phyloP scores from a whole-genome alignment of 2,113 vertebrate species.

The Sisor rabdophorus region DNA sequence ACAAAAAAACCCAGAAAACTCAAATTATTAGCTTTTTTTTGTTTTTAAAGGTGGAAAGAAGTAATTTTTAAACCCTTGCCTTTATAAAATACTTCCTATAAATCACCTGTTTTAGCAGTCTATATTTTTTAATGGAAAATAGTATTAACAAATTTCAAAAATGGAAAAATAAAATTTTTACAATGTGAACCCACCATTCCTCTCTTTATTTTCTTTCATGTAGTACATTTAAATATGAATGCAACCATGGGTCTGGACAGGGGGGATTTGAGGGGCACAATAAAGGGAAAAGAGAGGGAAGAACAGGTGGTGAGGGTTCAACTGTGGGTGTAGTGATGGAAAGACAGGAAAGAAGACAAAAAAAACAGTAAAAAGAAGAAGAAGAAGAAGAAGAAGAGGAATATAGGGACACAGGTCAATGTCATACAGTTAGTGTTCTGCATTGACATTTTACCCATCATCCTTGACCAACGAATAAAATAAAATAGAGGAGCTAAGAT shows the following conservation, averaged over 20 bases:
- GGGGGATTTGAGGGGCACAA: conserved; percentile 46
- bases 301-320: background rate
- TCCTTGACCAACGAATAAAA: background rate
- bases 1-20: too few species aligned
- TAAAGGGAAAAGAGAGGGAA: conserved; percentile 20
- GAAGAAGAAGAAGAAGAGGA: conserved; percentile 22
- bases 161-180: background rate
- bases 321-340: conserved; percentile 11
- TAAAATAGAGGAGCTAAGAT: background rate
- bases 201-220: conserved; percentile 7
- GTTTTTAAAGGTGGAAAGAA: background rate
- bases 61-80: too few species aligned
- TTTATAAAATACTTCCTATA: too few species aligned
- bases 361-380: conserved; percentile 33
- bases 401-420: conserved; percentile 61
- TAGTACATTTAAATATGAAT: conserved; percentile 70
- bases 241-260: conserved; percentile 56
- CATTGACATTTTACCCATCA: conserved; percentile 64
- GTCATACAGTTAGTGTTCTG: conserved; percentile 57
- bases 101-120: too few species aligned
- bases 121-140: background rate
- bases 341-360: conserved; percentile 16
- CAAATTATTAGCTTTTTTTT: too few species aligned
- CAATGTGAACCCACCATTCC: background rate
- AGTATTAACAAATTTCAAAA: background rate